phyloP scores from a whole-genome alignment of 37 sponge, comb jelly and placozoan species.

The Eunapius fragilis region DNA sequence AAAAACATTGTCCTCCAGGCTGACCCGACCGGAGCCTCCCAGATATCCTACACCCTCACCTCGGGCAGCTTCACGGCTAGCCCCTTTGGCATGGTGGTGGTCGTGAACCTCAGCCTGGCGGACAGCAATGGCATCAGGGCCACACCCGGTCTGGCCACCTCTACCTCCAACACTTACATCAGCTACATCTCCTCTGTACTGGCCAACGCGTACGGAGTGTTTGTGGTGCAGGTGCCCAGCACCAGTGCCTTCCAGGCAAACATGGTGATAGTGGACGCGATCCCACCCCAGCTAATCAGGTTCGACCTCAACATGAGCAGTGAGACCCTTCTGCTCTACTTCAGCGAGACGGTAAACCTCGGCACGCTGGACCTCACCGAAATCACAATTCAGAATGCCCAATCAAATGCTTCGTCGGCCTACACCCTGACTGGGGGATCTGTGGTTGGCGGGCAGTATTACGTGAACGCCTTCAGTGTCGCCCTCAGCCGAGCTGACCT shows the following conservation, averaged over 20 bases:
- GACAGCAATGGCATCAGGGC: slow-evolving; percentile 80
- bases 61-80: slow-evolving; percentile 22
- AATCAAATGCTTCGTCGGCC: slow-evolving; percentile 4
- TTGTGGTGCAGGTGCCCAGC: slow-evolving; percentile 56
- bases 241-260: slow-evolving; percentile 52
- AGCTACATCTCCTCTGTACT: slow-evolving; percentile 71
- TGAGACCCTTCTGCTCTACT: slow-evolving; percentile 58
- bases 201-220: slow-evolving; percentile 51
- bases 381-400: slow-evolving; percentile 53
- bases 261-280: slow-evolving; percentile 50
- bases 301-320: slow-evolving; percentile 59
- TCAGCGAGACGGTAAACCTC: slow-evolving; percentile 71
- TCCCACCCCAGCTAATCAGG: slow-evolving; percentile 36
- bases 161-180: slow-evolving; percentile 66
- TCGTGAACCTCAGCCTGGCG: slow-evolving; percentile 19
- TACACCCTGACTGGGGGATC: slow-evolving; percentile 78
- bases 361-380: slow-evolving; percentile 58
- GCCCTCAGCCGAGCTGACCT: slow-evolving; percentile 75
- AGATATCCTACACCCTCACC: slow-evolving; percentile 47
- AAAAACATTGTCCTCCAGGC: slow-evolving; percentile 65
- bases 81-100: slow-evolving; percentile 42
- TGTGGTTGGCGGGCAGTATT: slow-evolving; percentile 19
- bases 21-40: slow-evolving; percentile 17
- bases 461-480: slow-evolving; percentile 42
- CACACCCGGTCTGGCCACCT: slow-evolving; percentile 65